Conservation (phyloP, 2,888 invertebrate species). For the Drosophila formosana region DNA sequence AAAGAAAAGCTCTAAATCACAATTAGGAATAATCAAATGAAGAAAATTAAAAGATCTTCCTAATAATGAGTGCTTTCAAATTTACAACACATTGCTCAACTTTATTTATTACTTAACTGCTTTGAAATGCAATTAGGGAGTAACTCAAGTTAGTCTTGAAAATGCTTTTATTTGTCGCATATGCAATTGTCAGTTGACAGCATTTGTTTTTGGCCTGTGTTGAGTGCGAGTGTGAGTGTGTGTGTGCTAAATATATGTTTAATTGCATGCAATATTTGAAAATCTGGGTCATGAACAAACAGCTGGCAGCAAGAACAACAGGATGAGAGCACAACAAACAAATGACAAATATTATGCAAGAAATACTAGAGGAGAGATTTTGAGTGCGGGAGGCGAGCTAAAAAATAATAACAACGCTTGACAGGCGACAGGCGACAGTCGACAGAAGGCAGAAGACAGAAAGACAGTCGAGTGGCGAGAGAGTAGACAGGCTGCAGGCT, state of each 20-base stretch:
- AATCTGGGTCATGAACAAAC: conserved; percentile 60
- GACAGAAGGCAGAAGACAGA: conserved; percentile 5
- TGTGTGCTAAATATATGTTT: conserved; percentile 23
- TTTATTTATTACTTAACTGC: background rate
- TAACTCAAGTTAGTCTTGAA: background rate
- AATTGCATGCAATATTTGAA: conserved; percentile 38
- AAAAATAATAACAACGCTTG: conserved; percentile 43
- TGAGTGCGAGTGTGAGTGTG: background rate
- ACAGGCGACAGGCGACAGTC: conserved; percentile 39
- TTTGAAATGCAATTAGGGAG: background rate
- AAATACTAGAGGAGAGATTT: conserved; percentile 5
- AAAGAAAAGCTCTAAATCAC: no score
- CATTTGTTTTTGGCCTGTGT: background rate
- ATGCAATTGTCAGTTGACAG: conserved; percentile 17
- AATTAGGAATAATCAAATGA: no score
- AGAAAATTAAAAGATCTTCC: no score
- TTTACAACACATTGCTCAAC: background rate
- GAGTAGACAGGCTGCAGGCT: conserved; percentile 43
- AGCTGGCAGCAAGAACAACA: background rate
- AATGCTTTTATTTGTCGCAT: background rate
- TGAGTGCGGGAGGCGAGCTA: conserved; percentile 2
- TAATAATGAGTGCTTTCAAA: background rate
- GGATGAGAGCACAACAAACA: conserved; percentile 6
- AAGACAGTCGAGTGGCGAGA: background rate
- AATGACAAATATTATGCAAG: conserved; percentile 3